A percentile compares a stretch with the other conserved stretches of the same genome.
phyloP scores from a whole-genome alignment of 2,888 invertebrate genomes.

The Pedicia rivosa region DNA sequence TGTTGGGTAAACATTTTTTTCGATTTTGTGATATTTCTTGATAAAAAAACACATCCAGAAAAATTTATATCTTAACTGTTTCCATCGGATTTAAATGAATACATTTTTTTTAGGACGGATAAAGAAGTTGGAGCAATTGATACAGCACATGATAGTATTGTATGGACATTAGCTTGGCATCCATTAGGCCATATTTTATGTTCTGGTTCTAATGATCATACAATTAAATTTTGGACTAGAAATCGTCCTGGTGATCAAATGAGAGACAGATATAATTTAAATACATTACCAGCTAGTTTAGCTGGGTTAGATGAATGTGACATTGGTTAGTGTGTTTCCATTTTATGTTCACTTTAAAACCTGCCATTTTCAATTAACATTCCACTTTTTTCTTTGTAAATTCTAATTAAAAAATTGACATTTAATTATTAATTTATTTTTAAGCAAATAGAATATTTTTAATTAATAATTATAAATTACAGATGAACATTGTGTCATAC shows the following conservation, averaged over 20 bases:
- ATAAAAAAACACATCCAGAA: no score
- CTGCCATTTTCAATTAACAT: slow-evolving; percentile 8
- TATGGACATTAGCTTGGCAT: slow-evolving; percentile 99
- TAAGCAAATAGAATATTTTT: not conserved
- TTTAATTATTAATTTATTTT: no score
- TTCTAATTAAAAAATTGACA: no score
- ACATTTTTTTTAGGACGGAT: slow-evolving; percentile 51
- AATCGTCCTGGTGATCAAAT: slow-evolving; percentile 97
- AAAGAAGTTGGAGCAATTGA: slow-evolving; percentile 97
- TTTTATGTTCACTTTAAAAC: no score
- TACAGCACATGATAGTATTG: slow-evolving; percentile 97
- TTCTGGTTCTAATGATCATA: slow-evolving; percentile 99
- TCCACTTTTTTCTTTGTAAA: slow-evolving; percentile 4
- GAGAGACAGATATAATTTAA: slow-evolving; percentile 95
- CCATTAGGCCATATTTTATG: slow-evolving; percentile 96
- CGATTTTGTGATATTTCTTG: slow-evolving; percentile 4
- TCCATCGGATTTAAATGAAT: slow-evolving; percentile 2
- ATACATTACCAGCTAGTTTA: slow-evolving; percentile 71
- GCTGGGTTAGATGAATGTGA: slow-evolving; percentile 56
- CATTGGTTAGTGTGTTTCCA: slow-evolving; percentile 33
- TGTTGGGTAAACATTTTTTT: slow-evolving; percentile 54
- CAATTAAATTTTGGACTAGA: slow-evolving; percentile 97
- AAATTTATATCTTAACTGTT: not conserved
- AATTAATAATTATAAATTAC: slow-evolving; percentile 4
- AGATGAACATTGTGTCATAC: slow-evolving; percentile 70